phyloP scores from a whole-genome alignment of 2,888 invertebrate genomes.

The Orthonychiurus folsomi region DNA sequence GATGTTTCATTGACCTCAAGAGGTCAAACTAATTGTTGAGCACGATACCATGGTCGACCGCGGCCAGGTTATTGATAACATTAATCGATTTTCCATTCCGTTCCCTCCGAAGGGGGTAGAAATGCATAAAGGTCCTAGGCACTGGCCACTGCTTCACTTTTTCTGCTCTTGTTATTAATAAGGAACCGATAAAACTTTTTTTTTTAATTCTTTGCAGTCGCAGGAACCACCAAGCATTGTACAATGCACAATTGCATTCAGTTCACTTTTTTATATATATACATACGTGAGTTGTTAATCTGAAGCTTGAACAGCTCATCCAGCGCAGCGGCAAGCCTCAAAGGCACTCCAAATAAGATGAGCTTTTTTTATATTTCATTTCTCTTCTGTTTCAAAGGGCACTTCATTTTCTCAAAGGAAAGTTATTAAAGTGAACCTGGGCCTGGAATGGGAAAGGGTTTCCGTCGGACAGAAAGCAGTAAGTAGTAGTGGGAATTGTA shows the following conservation, averaged over 20 bases:
- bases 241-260: too few species aligned
- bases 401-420: neutral
- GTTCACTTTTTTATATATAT: too few species aligned
- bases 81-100: neutral
- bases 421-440: too few species aligned
- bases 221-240: too few species aligned
- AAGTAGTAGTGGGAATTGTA: too few species aligned
- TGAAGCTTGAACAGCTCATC: neutral
- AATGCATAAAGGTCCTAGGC: too few species aligned
- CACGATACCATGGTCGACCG: neutral
- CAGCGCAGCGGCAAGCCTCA: neutral
- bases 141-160: too few species aligned
- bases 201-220: too few species aligned
- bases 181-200: neutral
- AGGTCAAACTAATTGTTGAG: conserved; percentile 1
- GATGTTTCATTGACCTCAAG: neutral
- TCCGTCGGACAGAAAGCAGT: too few species aligned
- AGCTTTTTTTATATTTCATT: neutral
- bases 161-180: neutral
- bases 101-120: neutral
- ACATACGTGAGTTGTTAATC: too few species aligned
- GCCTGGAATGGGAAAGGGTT: too few species aligned
- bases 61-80: too few species aligned
- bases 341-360: neutral
- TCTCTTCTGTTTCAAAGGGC: neutral